A percentile compares a stretch with the other conserved stretches of the same genome.
phyloP scores from a whole-genome alignment of 2,888 invertebrate genomes.

The Drosophila greeni region DNA sequence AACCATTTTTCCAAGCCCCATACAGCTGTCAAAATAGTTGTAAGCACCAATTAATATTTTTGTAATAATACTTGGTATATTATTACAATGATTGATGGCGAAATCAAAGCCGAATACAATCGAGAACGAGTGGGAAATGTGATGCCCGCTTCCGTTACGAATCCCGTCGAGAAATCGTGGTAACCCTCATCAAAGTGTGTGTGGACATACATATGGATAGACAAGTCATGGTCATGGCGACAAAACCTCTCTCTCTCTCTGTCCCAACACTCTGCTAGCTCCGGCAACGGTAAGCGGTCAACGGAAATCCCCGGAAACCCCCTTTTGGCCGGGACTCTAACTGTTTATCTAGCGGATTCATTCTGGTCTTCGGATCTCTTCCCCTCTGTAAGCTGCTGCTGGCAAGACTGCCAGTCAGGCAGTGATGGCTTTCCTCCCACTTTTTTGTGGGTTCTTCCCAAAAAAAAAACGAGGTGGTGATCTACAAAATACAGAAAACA shows the following conservation, averaged over 20 bases:
- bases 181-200: constrained; percentile 24
- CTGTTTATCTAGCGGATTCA: constrained; percentile 62
- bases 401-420: background rate
- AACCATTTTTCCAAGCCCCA: background rate
- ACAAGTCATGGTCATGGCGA: constrained; percentile 41
- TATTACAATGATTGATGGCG: constrained; percentile 11
- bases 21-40: background rate
- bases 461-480: constrained; percentile 21
- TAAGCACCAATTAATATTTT: constrained; percentile 10
- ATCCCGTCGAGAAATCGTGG: constrained; percentile 9
- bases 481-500: constrained; percentile 17
- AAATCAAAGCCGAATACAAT: constrained; percentile 3
- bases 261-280: background rate
- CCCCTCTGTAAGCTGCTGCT: background rate
- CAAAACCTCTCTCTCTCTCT: constrained; percentile 24
- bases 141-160: constrained; percentile 36
- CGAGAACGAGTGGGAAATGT: constrained; percentile 13
- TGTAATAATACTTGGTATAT: constrained; percentile 7
- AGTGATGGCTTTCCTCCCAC: constrained; percentile 21
- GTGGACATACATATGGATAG: constrained; percentile 15
- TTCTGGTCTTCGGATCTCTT: constrained; percentile 5
- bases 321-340: constrained; percentile 32
- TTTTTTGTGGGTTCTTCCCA: constrained; percentile 51
- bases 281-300: constrained; percentile 38
- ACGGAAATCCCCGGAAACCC: constrained; percentile 27